Evolutionary conservation across 92 coral and sea anemone genomes (phyloP).

Genomic region (Epizoanthus rinbou): DNA sequence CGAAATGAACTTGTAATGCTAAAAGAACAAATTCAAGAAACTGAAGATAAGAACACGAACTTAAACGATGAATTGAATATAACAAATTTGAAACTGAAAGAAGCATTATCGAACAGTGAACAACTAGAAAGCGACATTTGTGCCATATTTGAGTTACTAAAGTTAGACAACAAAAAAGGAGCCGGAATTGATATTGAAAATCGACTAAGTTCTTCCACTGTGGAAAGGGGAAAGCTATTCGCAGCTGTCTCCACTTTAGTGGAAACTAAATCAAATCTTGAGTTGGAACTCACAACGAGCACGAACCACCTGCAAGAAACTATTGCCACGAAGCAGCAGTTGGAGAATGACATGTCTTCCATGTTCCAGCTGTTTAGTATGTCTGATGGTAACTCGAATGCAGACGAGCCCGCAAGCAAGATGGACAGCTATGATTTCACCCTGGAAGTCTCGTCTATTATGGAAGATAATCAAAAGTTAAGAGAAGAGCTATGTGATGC

Average conservation of each 20-base stretch:
- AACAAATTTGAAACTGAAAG: conserved; percentile 33
- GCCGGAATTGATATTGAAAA: neutral
- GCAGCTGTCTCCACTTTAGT: conserved; percentile 35
- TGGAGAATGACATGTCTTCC: conserved; percentile 79
- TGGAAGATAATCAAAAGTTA: conserved; percentile 71
- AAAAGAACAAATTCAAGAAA: conserved; percentile 45
- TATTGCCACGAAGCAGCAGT: conserved; percentile 61
- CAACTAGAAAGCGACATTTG: conserved; percentile 6
- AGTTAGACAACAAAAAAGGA: neutral
- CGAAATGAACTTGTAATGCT: conserved; percentile 63
- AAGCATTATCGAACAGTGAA: neutral
- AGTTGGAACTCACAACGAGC: conserved; percentile 67
- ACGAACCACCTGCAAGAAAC: conserved; percentile 66
- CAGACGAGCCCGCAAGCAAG: conserved; percentile 1
- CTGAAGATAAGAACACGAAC: neutral
- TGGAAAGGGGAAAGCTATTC: neutral
- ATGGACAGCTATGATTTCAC: conserved; percentile 40
- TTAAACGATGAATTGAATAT: conserved; percentile 4
- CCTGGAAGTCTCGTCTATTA: conserved; percentile 61
- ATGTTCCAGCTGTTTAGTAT: conserved; percentile 82
- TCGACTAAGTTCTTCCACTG: no score
- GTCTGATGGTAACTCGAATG: conserved; percentile 33
- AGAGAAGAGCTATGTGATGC: conserved; percentile 55
- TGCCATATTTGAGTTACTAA: conserved; percentile 23
- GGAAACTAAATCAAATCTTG: conserved; percentile 54